Evolutionary conservation across 2,113 vertebrate species (phyloP).

Genomic region (Eolophus roseicapilla): DNA sequence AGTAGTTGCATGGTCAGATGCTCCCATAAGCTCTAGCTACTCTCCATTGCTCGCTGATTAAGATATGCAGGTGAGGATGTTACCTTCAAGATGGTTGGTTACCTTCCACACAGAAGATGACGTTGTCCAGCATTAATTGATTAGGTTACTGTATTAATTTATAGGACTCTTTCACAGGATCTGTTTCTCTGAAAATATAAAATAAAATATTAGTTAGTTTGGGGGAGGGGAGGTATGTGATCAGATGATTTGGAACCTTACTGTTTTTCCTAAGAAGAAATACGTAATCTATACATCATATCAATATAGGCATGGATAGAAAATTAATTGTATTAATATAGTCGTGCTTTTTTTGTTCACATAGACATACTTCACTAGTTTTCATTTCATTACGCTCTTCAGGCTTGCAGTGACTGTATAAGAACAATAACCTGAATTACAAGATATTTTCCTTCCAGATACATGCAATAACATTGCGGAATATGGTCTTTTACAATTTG

Average conservation of each 20-base stretch:
- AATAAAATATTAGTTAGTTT: background rate
- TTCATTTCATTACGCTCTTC: background rate
- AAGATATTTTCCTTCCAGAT: background rate
- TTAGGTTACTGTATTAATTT: background rate
- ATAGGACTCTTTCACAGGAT: background rate
- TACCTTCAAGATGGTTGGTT: background rate
- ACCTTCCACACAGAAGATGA: background rate
- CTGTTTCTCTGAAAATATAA: background rate
- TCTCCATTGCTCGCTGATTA: background rate
- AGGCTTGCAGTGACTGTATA: background rate
- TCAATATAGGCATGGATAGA: accelerated
- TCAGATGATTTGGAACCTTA: background rate
- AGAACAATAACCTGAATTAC: background rate
- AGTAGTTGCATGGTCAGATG: background rate
- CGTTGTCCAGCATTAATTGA: background rate
- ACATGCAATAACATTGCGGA: background rate
- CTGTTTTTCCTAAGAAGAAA: background rate
- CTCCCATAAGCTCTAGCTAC: background rate
- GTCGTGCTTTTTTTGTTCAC: background rate
- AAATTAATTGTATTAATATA: background rate
- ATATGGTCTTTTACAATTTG: background rate
- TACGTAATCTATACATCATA: background rate
- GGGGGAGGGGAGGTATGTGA: background rate
- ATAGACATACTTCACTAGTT: background rate
- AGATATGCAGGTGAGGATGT: background rate